A percentile compares a stretch with the other conserved stretches of the same genome.
Evolutionary conservation across 2,797 vertebrate genomes (phyloP).

Genomic region (Pseudochirops corinnae): DNA sequence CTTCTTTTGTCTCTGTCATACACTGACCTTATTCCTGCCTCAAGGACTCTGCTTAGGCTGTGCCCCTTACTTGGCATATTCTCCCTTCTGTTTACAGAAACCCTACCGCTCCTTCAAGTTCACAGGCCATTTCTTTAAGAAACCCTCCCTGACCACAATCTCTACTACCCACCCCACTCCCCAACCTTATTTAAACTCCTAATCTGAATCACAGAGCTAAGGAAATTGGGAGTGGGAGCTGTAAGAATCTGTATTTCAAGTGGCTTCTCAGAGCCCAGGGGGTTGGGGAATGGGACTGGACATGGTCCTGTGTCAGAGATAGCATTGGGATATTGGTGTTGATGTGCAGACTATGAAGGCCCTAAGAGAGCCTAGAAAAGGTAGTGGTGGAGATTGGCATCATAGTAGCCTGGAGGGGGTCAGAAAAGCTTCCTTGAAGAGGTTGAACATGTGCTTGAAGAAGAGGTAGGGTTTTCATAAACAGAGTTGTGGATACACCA

Average conservation of each 20-base stretch:
- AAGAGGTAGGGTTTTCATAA: background rate
- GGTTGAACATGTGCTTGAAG: background rate
- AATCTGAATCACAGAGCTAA: background rate
- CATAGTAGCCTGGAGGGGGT: background rate
- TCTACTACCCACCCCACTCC: background rate
- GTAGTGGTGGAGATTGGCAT: background rate
- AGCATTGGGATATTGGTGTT: background rate
- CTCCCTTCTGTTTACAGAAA: background rate
- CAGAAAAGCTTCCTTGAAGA: background rate
- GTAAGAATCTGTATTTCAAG: background rate
- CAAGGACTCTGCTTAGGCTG: background rate
- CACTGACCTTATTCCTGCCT: background rate
- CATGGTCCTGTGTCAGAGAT: background rate
- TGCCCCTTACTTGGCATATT: background rate
- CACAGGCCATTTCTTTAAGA: background rate
- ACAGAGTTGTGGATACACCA: background rate
- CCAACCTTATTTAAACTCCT: constrained; percentile 16
- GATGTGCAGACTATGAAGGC: background rate
- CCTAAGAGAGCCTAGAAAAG: background rate
- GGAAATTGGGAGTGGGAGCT: background rate
- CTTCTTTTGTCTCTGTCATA: background rate
- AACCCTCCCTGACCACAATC: background rate
- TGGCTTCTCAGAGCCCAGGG: background rate
- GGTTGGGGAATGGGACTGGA: background rate
- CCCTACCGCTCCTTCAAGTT: background rate